phyloP scores from a whole-genome alignment of 2,797 vertebrate genomes.

The Picus viridis region DNA sequence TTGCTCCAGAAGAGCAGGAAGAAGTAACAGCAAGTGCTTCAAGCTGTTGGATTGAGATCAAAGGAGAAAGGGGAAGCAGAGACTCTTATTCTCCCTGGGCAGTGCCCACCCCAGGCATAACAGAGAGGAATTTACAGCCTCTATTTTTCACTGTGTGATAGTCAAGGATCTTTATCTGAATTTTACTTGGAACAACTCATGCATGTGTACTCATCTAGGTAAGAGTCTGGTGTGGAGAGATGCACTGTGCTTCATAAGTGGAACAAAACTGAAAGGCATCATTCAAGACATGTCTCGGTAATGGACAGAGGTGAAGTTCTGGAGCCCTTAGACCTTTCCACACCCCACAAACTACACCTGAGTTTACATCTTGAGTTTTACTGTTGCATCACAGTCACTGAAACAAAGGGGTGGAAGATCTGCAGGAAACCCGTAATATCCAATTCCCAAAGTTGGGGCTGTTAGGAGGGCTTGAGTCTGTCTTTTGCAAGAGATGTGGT shows the following conservation, averaged over 20 bases:
- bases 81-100: background rate
- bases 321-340: background rate
- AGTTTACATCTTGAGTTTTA: background rate
- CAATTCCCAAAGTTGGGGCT: background rate
- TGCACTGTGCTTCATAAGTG: background rate
- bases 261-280: background rate
- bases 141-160: background rate
- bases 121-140: background rate
- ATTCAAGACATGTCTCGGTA: background rate
- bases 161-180: background rate
- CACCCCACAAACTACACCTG: background rate
- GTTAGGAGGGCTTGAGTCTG: background rate
- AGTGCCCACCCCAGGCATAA: background rate
- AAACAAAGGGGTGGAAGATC: background rate
- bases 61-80: background rate
- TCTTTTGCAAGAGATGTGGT: conserved; percentile 20
- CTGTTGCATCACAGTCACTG: background rate
- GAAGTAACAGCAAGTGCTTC: background rate
- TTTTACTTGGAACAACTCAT: background rate
- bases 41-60: conserved; percentile 35
- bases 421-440: background rate
- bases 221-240: background rate
- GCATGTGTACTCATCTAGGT: background rate
- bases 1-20: conserved; percentile 3
- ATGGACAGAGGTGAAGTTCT: background rate